phyloP scores from a whole-genome alignment of 2,888 invertebrate genomes.

The Stenoptilia bipunctidactyla region DNA sequence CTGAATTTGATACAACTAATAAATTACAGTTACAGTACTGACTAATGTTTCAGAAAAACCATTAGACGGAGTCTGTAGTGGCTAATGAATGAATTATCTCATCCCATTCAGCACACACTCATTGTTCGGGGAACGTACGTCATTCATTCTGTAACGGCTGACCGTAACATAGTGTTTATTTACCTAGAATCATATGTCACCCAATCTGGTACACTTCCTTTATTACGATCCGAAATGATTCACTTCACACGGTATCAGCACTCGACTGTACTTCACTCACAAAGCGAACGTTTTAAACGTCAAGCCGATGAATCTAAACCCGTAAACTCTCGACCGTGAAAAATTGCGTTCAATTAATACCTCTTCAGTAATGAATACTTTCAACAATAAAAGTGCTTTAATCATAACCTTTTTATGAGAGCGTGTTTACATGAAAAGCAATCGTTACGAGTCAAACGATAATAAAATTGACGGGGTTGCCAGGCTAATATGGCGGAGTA shows the following conservation, averaged over 20 bases:
- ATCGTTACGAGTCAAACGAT: slow-evolving; percentile 18
- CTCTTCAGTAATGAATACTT: no score
- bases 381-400: neutral
- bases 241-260: neutral
- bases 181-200: neutral
- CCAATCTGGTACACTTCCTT: neutral
- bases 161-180: neutral
- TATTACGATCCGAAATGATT: neutral
- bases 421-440: neutral
- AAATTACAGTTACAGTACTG: no score
- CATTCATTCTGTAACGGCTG: neutral
- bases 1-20: no score
- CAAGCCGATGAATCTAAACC: no score
- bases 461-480: slow-evolving; percentile 50
- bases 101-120: neutral
- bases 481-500: slow-evolving; percentile 46
- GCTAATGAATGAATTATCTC: neutral
- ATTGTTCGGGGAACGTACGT: neutral
- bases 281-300: no score
- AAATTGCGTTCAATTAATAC: no score
- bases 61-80: neutral
- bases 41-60: slow-evolving; percentile 28
- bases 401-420: neutral
- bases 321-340: no score
- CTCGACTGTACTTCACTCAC: no score